Evolutionary conservation across 2,113 vertebrate genomes (phyloP).

Genomic region (Vireo altiloquus): DNA sequence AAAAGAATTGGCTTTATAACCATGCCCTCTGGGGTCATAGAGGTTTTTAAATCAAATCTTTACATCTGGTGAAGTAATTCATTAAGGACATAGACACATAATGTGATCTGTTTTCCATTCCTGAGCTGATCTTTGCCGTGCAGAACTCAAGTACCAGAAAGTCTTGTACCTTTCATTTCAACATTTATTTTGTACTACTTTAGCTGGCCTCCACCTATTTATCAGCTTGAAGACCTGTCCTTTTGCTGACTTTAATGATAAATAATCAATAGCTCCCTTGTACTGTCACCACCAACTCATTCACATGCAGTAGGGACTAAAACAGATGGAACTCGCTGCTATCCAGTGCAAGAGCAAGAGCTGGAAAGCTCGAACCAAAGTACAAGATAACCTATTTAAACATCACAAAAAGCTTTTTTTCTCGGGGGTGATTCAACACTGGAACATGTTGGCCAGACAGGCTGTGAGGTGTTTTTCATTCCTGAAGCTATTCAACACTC

Average conservation of each 20-base stretch:
- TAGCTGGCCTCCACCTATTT: neutral
- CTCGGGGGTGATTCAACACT: accelerated
- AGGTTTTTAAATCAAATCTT: neutral
- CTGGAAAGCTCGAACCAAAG: neutral
- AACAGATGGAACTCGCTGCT: neutral
- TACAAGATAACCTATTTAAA: neutral
- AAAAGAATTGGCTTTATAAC: neutral
- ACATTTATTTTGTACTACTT: neutral
- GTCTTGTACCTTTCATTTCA: neutral
- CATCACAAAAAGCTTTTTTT: neutral
- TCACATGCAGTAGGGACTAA: neutral
- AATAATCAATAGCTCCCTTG: neutral
- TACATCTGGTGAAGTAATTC: neutral
- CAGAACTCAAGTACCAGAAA: neutral
- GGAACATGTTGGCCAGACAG: neutral
- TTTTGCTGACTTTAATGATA: neutral
- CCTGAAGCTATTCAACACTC: neutral
- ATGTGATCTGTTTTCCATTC: neutral
- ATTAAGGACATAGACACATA: neutral
- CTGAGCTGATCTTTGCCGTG: neutral
- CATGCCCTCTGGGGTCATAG: neutral
- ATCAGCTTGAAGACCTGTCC: neutral
- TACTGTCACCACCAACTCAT: neutral
- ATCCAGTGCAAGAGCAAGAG: neutral
- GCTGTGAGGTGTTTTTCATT: neutral